A percentile compares a stretch with the other conserved stretches of the same genome.
Conservation (phyloP, 2,113 vertebrate genomes). For the Passer domesticus region DNA sequence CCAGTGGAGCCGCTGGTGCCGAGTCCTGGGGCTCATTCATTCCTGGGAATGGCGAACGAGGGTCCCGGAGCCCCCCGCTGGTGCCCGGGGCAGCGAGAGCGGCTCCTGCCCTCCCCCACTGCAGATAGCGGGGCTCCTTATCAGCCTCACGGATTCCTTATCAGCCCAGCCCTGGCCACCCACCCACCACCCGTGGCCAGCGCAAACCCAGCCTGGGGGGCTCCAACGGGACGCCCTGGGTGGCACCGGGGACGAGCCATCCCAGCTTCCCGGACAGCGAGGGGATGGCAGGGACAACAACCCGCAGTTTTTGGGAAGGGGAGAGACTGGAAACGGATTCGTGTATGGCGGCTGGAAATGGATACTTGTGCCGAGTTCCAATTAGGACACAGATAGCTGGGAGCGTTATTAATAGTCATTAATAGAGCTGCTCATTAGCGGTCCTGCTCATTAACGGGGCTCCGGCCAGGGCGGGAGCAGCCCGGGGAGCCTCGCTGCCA, state of each 20-base stretch:
- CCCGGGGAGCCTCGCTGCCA: not conserved
- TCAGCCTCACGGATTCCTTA: not conserved
- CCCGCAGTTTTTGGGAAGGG: not conserved
- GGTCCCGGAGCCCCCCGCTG: not conserved
- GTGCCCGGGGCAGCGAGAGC: not conserved
- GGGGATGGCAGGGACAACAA: not conserved
- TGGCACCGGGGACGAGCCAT: not conserved
- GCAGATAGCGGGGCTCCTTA: not conserved
- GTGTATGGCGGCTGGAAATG: not conserved
- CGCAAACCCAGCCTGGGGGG: not conserved
- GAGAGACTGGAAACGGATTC: not conserved
- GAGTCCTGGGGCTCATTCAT: not conserved
- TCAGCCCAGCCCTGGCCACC: not conserved
- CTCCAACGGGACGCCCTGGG: not conserved
- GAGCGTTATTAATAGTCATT: not conserved
- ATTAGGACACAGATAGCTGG: not conserved
- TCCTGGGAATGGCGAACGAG: not conserved
- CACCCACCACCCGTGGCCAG: not conserved
- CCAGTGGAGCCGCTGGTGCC: fast-evolving
- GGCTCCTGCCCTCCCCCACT: not conserved
- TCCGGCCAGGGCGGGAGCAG: not conserved
- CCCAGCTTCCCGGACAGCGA: not conserved
- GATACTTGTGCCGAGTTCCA: not conserved
- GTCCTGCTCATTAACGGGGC: not conserved
- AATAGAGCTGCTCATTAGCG: not conserved